Evolutionary conservation across 2,113 vertebrate species (phyloP).

Genomic region (Kryptolebias marmoratus): DNA sequence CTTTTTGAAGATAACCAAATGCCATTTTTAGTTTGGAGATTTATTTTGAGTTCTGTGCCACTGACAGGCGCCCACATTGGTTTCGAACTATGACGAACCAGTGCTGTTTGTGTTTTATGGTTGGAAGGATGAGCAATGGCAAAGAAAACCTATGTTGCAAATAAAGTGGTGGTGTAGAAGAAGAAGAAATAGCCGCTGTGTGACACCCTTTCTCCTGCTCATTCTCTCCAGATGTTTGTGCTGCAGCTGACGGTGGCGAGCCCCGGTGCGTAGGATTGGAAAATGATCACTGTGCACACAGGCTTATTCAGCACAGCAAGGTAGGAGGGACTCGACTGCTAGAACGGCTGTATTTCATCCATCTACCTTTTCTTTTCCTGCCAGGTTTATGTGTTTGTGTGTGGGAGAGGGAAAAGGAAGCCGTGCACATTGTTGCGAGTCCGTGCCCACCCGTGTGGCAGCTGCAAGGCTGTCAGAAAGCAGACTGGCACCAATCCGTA

Average conservation of each 20-base stretch:
- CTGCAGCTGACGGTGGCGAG: constrained; percentile 49
- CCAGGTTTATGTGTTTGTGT: constrained; percentile 23
- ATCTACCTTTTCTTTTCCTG: not conserved
- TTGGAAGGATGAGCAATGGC: not conserved
- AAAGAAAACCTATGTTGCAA: not conserved
- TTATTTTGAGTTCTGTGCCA: constrained; percentile 30
- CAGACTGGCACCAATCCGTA: constrained; percentile 62
- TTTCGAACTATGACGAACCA: constrained; percentile 13
- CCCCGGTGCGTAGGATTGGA: constrained; percentile 53
- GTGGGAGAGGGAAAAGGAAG: constrained; percentile 7
- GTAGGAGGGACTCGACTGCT: constrained; percentile 52
- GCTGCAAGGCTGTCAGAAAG: constrained; percentile 54
- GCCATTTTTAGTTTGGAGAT: constrained; percentile 43
- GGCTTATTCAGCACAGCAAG: constrained; percentile 78
- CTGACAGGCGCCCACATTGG: constrained; percentile 14
- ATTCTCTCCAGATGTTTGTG: constrained; percentile 72
- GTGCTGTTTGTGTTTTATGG: constrained; percentile 50
- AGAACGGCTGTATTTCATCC: not conserved
- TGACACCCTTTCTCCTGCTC: constrained; percentile 6
- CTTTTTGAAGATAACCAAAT: not conserved
- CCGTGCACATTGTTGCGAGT: not conserved
- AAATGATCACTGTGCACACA: constrained; percentile 61
- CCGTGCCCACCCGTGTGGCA: constrained; percentile 29
- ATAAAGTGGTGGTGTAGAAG: not conserved
- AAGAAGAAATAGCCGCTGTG: not conserved